Conservation (phyloP, 92 coral and sea anemone species). For the Zoanthus sociatus region DNA sequence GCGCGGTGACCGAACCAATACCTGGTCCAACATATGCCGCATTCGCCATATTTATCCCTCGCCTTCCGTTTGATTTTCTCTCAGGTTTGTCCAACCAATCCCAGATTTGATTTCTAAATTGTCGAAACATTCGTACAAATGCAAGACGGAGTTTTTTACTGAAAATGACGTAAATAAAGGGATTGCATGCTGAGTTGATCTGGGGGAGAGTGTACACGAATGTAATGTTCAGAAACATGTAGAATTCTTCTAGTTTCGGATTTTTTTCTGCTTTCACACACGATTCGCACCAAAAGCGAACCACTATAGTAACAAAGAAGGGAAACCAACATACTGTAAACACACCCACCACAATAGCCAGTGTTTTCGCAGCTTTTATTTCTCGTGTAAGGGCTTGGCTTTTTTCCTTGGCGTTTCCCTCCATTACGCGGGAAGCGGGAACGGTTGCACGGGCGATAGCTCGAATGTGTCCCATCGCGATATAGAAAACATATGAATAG, state of each 20-base stretch:
- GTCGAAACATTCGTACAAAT: conserved; percentile 69
- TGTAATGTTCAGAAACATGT: conserved; percentile 70
- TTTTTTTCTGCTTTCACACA: conserved; percentile 65
- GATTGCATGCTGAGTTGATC: conserved; percentile 93
- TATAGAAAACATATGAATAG: conserved; percentile 83
- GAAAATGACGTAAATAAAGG: conserved; percentile 90
- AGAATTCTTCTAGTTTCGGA: conserved; percentile 61
- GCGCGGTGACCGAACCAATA: conserved; percentile 29
- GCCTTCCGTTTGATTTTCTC: conserved; percentile 24
- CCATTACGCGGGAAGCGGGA: conserved; percentile 45
- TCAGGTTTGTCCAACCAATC: conserved; percentile 32
- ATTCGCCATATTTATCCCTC: conserved; percentile 11
- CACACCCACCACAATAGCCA: conserved; percentile 85
- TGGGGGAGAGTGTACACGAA: conserved; percentile 92
- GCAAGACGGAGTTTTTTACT: conserved; percentile 83
- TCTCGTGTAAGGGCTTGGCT: conserved; percentile 69
- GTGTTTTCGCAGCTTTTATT: conserved; percentile 86
- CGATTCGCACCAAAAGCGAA: conserved; percentile 64
- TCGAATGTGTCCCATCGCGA: conserved; percentile 87
- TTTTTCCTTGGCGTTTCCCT: conserved; percentile 45
- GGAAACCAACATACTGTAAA: conserved; percentile 87
- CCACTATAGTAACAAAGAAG: conserved; percentile 65
- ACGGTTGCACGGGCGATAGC: conserved; percentile 75
- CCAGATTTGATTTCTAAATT: conserved; percentile 29
- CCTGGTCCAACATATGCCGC: conserved; percentile 26